phyloP scores from a whole-genome alignment of 2,888 invertebrate species.

The Drosophila neonasuta region DNA sequence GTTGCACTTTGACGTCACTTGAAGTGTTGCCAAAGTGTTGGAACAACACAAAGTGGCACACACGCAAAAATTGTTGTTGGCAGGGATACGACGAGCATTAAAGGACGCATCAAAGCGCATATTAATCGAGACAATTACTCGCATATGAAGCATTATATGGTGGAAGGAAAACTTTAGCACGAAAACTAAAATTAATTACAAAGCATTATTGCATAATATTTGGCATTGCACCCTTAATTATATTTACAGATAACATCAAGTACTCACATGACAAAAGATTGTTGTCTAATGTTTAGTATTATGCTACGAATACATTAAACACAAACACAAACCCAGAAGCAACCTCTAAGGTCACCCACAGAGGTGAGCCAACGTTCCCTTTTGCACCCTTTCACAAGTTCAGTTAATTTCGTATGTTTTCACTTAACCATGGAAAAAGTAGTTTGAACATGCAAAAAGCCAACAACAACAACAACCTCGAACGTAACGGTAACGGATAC shows the following conservation, averaged over 20 bases:
- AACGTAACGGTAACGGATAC: not conserved
- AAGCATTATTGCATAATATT: no score
- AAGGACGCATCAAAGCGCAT: conserved; percentile 10
- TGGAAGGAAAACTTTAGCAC: no score
- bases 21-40: conserved; percentile 60
- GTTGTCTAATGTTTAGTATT: not conserved
- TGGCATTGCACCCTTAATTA: not conserved
- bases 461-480: not conserved
- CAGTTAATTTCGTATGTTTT: conserved; percentile 46
- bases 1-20: conserved; percentile 72
- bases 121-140: conserved; percentile 1
- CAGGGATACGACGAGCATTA: no score
- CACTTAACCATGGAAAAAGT: conserved; percentile 36
- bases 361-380: not conserved
- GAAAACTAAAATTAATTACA: no score
- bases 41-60: conserved; percentile 51
- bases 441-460: conserved; percentile 37
- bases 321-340: not conserved
- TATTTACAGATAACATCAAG: conserved; percentile 2
- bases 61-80: conserved; percentile 9
- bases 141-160: not conserved
- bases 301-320: not conserved
- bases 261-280: not conserved
- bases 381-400: conserved; percentile 11
- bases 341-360: not conserved